phyloP scores from a whole-genome alignment of 2,113 vertebrate genomes.

The Labeo rohita region DNA sequence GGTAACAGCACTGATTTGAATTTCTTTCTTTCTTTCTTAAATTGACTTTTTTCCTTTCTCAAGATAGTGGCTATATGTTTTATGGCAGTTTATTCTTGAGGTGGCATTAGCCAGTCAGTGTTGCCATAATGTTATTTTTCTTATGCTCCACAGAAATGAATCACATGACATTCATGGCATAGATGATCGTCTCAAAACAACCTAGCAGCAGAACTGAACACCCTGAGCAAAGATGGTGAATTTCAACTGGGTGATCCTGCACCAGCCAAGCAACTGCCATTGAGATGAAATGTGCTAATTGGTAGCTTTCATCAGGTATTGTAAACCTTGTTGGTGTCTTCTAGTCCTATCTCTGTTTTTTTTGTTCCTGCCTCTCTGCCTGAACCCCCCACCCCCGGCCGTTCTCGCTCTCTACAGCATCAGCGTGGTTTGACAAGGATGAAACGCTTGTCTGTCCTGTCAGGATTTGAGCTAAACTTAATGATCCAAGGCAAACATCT shows the following conservation, averaged over 20 bases:
- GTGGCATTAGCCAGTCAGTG: background rate
- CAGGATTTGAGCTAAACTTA: slow-evolving; percentile 61
- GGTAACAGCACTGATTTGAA: background rate
- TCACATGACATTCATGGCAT: background rate
- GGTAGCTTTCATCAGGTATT: background rate
- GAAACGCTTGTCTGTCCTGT: slow-evolving; percentile 57
- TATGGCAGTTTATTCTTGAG: background rate
- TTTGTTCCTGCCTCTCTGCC: background rate
- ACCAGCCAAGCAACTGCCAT: background rate
- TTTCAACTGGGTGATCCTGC: background rate
- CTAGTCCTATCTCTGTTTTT: background rate
- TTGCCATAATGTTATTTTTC: background rate
- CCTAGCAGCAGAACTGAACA: background rate
- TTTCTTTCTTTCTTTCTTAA: background rate
- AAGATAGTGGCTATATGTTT: background rate
- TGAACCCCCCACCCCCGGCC: background rate
- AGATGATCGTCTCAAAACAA: background rate
- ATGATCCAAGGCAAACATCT: slow-evolving; percentile 60
- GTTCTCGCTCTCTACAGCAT: slow-evolving; percentile 10
- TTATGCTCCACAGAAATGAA: background rate
- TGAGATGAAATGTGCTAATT: background rate
- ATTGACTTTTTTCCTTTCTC: background rate
- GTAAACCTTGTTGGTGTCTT: background rate
- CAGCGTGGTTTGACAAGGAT: slow-evolving; percentile 54
- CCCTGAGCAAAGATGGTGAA: background rate